phyloP scores from a whole-genome alignment of 2,888 invertebrate genomes.

The Acanthoscelides obtectus region DNA sequence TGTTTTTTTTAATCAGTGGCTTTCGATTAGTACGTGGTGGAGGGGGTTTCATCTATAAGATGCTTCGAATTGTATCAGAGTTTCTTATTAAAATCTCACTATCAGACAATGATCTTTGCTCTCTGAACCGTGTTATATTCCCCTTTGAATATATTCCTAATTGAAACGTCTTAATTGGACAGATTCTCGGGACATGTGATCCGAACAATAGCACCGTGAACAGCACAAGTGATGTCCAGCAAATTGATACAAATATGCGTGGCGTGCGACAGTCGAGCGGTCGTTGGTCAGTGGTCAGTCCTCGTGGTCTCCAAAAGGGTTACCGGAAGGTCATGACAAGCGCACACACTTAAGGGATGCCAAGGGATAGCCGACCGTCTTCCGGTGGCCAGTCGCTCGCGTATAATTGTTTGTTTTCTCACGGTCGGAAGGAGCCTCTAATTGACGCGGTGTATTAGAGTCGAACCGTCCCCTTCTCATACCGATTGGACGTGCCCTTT shows the following conservation, averaged over 20 bases:
- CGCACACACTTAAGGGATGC: constrained; percentile 42
- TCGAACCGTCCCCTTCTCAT: constrained; percentile 37
- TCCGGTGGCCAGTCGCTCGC: constrained; percentile 35
- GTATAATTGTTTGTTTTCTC: constrained; percentile 50
- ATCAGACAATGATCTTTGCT: background rate
- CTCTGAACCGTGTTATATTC: background rate
- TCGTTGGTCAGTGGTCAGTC: constrained; percentile 9
- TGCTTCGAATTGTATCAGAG: no score
- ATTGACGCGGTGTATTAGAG: constrained; percentile 45
- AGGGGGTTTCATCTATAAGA: no score
- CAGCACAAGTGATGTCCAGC: constrained; percentile 34
- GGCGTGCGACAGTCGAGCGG: constrained; percentile 4
- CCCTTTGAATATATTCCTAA: background rate
- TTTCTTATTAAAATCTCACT: no score
- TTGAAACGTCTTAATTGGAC: background rate
- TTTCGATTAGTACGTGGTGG: no score
- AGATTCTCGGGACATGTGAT: background rate
- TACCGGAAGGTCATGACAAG: constrained; percentile 41
- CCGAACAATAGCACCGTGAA: background rate
- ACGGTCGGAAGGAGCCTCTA: constrained; percentile 47
- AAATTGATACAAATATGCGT: constrained; percentile 43
- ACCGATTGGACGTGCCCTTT: constrained; percentile 29
- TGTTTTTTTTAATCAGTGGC: no score
- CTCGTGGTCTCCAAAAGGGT: constrained; percentile 23
- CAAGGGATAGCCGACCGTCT: constrained; percentile 29